Percentiles rank a stretch among this genome's conserved stretches.
Conservation (phyloP, 2,888 invertebrate species). For the Cantharis nigra region DNA sequence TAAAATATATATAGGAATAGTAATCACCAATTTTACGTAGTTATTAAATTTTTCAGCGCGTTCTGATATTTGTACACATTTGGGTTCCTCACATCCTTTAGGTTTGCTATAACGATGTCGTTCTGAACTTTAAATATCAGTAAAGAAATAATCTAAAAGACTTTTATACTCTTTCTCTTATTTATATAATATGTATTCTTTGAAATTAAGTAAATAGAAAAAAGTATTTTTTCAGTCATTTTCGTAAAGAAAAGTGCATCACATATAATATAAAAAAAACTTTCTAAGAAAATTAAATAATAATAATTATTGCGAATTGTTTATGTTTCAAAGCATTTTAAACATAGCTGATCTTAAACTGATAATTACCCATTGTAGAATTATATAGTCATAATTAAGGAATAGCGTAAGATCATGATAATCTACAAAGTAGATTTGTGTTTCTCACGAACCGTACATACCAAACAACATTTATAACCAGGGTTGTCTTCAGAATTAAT, state of each 20-base stretch:
- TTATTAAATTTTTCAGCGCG: not conserved
- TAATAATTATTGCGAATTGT: no score
- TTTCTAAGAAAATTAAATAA: not conserved
- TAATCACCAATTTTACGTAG: not conserved
- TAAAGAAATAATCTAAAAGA: not conserved
- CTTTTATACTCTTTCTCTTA: not conserved
- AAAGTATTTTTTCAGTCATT: not conserved
- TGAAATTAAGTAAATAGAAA: not conserved
- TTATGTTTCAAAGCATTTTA: no score
- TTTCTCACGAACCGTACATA: no score
- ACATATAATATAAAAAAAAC: not conserved
- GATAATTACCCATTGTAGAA: no score
- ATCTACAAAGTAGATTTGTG: no score
- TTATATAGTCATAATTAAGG: no score
- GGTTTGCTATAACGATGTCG: not conserved
- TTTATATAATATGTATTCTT: not conserved
- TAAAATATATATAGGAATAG: not conserved
- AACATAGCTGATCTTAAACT: no score
- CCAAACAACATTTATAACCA: no score
- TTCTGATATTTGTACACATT: not conserved
- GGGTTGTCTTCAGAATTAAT: no score
- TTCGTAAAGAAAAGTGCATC: not conserved
- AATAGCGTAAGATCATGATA: no score
- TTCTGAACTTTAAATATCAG: not conserved
- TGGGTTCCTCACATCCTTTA: not conserved